phyloP scores from a whole-genome alignment of 2,113 vertebrate species.

The Murina feae region DNA sequence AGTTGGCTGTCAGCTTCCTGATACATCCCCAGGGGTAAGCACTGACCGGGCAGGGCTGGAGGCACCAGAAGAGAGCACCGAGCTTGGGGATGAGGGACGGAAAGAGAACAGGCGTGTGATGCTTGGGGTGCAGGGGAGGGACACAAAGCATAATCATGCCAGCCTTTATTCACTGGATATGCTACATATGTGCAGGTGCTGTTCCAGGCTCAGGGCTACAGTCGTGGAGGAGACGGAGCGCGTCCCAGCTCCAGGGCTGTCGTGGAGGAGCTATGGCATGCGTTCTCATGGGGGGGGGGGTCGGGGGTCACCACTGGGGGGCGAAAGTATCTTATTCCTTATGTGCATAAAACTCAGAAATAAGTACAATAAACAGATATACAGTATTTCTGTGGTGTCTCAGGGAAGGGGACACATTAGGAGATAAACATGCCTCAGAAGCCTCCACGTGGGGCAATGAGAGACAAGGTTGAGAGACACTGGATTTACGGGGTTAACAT shows the following conservation, averaged over 20 bases:
- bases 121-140: neutral
- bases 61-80: neutral
- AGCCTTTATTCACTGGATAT: neutral
- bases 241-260: neutral
- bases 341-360: neutral
- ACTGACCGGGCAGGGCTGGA: neutral
- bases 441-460: neutral
- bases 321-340: neutral
- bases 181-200: neutral
- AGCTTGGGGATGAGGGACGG: neutral
- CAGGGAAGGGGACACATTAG: neutral
- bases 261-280: neutral
- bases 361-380: neutral
- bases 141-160: neutral
- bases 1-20: neutral
- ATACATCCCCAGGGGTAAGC: neutral
- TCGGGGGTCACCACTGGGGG: neutral
- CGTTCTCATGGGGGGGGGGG: neutral
- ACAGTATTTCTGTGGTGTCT: neutral
- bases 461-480: neutral
- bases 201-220: neutral
- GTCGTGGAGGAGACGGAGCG: neutral
- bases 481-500: neutral
- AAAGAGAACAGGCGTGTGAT: neutral
- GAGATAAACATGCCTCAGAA: neutral